A percentile compares a stretch with the other conserved stretches of the same genome.
Evolutionary conservation across 2,113 vertebrate species (phyloP).

Genomic region (Coryphaenoides rupestris): DNA sequence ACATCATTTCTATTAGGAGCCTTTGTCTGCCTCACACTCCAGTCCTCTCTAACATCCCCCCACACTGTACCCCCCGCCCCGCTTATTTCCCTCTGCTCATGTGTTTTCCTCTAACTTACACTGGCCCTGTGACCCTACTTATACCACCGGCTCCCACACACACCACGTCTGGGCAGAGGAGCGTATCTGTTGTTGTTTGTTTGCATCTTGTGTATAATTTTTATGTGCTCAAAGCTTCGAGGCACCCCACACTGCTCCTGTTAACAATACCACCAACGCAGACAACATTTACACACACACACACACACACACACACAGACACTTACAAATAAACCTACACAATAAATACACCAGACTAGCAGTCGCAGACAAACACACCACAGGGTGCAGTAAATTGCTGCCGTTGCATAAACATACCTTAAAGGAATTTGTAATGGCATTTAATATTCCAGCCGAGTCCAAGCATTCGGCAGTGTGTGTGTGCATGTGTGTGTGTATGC

Average conservation of each 20-base stretch:
- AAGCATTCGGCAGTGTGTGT: constrained; percentile 8
- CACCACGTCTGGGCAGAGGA: neutral
- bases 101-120: neutral
- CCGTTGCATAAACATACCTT: constrained; percentile 18
- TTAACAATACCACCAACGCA: no score
- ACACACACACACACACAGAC: neutral
- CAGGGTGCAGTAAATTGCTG: constrained; percentile 12
- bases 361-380: constrained; percentile 3
- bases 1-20: neutral
- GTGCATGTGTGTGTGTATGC: neutral
- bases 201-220: neutral
- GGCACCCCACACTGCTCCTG: no score
- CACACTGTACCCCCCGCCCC: neutral
- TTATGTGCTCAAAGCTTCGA: neutral
- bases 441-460: constrained; percentile 25
- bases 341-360: no score
- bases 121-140: neutral
- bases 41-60: neutral
- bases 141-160: neutral
- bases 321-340: no score
- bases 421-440: constrained; percentile 20
- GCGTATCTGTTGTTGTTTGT: neutral
- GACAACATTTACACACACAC: no score
- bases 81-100: no score
- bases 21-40: constrained; percentile 1